Conservation (phyloP, 2,888 invertebrate genomes). For the Platerodrilus igneus region DNA sequence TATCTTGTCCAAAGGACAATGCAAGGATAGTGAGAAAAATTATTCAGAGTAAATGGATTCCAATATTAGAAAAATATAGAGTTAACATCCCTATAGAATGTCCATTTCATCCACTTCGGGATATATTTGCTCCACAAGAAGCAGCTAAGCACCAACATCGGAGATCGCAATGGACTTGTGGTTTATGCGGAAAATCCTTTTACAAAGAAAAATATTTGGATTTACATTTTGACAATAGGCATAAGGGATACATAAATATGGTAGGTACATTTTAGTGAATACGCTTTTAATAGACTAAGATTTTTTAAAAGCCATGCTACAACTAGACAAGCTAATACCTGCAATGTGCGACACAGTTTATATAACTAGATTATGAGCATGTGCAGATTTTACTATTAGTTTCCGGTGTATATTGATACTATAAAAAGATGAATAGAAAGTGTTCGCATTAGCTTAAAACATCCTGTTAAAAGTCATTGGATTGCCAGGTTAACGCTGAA, state of each 20-base stretch:
- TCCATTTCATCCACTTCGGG: slow-evolving; percentile 82
- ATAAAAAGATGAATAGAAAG: no score
- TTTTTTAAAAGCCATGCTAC: no score
- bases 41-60: slow-evolving; percentile 87
- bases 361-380: no score
- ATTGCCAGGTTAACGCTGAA: no score
- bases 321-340: no score
- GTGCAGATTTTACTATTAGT: no score
- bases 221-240: slow-evolving; percentile 84
- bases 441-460: no score
- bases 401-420: no score
- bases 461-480: no score
- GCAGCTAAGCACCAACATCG: slow-evolving; percentile 79
- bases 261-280: slow-evolving; percentile 45
- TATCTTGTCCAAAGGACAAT: slow-evolving; percentile 83
- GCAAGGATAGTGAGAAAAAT: slow-evolving; percentile 83
- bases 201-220: slow-evolving; percentile 84
- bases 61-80: slow-evolving; percentile 83
- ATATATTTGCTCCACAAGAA: slow-evolving; percentile 84
- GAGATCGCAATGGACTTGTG: slow-evolving; percentile 86
- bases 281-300: not conserved
- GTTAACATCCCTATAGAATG: slow-evolving; percentile 83
- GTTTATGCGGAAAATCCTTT: slow-evolving; percentile 86
- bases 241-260: slow-evolving; percentile 79
- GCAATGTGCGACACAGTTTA: no score